Percentiles rank a stretch among this genome's conserved stretches.
These are phyloP conservation scores for Pygoscelis adeliae DNA, from an alignment of 2,113 vertebrate genomes.

Conservation along the genomic window DNA sequence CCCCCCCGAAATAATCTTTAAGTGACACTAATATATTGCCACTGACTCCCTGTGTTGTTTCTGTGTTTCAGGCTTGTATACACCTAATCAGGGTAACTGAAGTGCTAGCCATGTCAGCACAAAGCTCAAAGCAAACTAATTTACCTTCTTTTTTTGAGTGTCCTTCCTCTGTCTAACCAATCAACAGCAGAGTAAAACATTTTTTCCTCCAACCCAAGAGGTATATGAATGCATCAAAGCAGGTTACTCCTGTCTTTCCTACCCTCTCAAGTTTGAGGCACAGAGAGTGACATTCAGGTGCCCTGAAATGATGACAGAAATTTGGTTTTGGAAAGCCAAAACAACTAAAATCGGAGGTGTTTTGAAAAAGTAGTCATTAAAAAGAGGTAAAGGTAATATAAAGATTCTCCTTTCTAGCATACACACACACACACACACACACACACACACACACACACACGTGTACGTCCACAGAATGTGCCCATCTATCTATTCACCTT, in stretches of 20 bases:
- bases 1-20: rapidly evolving
- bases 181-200: background rate
- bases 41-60: background rate
- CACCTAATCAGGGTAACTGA: background rate
- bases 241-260: background rate
- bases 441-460: too few species aligned
- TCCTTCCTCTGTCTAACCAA: background rate
- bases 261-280: background rate
- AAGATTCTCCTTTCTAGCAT: background rate
- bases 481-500: background rate
- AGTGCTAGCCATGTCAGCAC: background rate
- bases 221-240: background rate
- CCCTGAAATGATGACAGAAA: background rate
- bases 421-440: rapidly evolving
- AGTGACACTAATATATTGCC: background rate
- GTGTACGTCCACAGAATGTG: background rate
- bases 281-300: background rate
- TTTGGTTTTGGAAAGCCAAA: background rate
- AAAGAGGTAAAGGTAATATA: background rate
- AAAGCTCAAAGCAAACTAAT: background rate
- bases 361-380: background rate
- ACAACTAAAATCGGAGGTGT: background rate
- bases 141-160: background rate
- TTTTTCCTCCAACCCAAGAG: background rate
- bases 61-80: background rate